Percentiles rank a stretch among this genome's conserved stretches.
Evolutionary conservation across 2,888 invertebrate genomes (phyloP).

Genomic region (Pristionchus mayeri): DNA sequence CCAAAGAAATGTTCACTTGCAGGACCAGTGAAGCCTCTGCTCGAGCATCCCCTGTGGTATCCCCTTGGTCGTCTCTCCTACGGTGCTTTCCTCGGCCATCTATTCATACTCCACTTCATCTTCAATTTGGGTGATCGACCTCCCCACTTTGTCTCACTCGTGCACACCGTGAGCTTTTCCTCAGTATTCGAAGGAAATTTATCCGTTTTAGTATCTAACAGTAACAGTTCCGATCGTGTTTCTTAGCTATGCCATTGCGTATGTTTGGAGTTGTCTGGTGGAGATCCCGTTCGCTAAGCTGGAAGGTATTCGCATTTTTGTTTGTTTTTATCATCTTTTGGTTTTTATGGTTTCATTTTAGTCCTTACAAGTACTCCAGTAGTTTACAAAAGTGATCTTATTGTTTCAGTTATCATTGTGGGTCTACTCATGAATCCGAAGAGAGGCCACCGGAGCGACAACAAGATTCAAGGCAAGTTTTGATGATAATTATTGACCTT

Average conservation of each 20-base stretch:
- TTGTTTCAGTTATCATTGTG: too few species aligned
- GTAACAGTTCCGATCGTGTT: conserved; percentile 14
- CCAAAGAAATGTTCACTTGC: conserved; percentile 15
- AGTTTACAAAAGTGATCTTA: too few species aligned
- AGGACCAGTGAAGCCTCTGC: conserved; percentile 82
- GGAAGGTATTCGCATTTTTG: too few species aligned
- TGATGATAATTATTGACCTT: too few species aligned
- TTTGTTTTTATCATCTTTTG: too few species aligned
- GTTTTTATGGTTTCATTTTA: not conserved
- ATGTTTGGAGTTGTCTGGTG: conserved; percentile 47
- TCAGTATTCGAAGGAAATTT: not conserved
- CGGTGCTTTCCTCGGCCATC: conserved; percentile 85
- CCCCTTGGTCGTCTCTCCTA: conserved; percentile 92
- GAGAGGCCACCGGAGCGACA: too few species aligned
- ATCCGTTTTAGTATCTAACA: conserved; percentile 30
- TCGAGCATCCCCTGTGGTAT: conserved; percentile 87
- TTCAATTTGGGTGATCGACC: not conserved
- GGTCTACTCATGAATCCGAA: too few species aligned
- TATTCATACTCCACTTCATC: conserved; percentile 11
- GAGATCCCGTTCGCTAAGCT: conserved; percentile 48
- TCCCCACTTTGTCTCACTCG: conserved; percentile 15
- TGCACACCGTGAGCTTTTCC: not conserved
- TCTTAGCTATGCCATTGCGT: conserved; percentile 41
- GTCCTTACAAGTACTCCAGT: too few species aligned
- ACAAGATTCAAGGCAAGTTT: too few species aligned